Conservation (phyloP, 2,888 invertebrate genomes). For the Lycia hirtaria region DNA sequence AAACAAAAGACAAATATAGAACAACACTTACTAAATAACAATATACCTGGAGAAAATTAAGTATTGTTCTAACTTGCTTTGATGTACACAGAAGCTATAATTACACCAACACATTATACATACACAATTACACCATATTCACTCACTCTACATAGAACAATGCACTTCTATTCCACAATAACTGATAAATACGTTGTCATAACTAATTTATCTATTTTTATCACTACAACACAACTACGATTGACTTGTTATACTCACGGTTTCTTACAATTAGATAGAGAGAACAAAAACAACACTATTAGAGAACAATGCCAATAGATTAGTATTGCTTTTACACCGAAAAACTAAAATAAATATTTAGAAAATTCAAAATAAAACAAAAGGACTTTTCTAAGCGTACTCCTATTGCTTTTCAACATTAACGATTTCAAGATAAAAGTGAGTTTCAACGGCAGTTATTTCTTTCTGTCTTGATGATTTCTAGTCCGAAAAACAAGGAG, state of each 20-base stretch:
- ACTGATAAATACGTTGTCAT: slow-evolving; percentile 3
- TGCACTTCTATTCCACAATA: slow-evolving; percentile 14
- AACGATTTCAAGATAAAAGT: too few relatives aligned
- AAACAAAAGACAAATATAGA: too few relatives aligned
- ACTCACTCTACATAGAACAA: slow-evolving; percentile 6
- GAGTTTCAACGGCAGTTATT: neutral
- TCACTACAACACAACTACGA: slow-evolving; percentile 4
- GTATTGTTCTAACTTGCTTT: slow-evolving; percentile 1
- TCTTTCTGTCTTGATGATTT: neutral
- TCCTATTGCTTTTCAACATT: too few relatives aligned
- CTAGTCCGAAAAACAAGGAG: neutral
- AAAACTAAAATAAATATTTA: slow-evolving; percentile 8
- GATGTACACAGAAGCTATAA: neutral
- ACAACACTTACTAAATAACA: neutral
- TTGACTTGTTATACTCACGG: slow-evolving; percentile 18
- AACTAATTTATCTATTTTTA: slow-evolving; percentile 14
- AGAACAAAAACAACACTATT: neutral
- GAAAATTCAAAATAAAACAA: neutral
- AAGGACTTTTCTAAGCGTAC: too few relatives aligned
- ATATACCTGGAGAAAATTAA: neutral
- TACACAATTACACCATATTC: neutral
- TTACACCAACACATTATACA: too few relatives aligned
- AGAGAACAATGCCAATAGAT: neutral
- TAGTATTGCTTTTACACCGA: neutral
- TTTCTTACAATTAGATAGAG: slow-evolving; percentile 4